Evolutionary conservation across 2,888 invertebrate species (phyloP), one percentile per base, ranked within the genome.

Genomic region (Drosophila koepferae): DNA sequence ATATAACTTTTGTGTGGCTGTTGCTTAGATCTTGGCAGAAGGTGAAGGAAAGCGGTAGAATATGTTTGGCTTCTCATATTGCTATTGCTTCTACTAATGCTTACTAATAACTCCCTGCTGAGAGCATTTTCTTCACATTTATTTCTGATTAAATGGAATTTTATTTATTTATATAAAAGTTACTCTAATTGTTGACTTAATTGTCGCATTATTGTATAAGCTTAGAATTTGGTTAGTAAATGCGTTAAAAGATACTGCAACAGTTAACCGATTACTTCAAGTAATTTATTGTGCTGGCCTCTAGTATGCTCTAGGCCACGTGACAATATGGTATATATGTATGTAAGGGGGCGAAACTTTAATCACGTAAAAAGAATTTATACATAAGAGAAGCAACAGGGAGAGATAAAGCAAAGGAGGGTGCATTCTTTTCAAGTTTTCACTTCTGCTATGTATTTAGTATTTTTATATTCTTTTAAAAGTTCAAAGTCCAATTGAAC

Each of bases 401-500:
- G 36, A 72, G 62, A 44, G 54, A 59, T 60, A 69, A 55, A 40
- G 43, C 36, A 49, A n/a, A n/a, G 34, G 73, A 75, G 20, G 77
- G 59, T 55, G 51, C 62, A 73, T 70, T 68, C 48, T 56, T 65
- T 68, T 49, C 20, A 66, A 55, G 43, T 70, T 70, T 72, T 72
- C 62, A 69, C 66, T 67, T 67, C 56, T 70, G 34, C 58, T 43
- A 31, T 60, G 55, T 48, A 60, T 63, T 61, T 72, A 65, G 64
- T 68, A 69, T 67, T 78, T 78, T 73, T 79, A 81, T 67, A 70
- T 79, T 80, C 63, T 79, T 82, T 79, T 62, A 75, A 80, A 81
- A 82, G 90, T 90, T 86, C 74, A 86, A 89, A 89, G 83, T 83
- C 86, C 85, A 89, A 86, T 89, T 90, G 89, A 86, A 78, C 59